phyloP scores from a whole-genome alignment of 2,113 vertebrate species.

The Scartelaos histophorus region DNA sequence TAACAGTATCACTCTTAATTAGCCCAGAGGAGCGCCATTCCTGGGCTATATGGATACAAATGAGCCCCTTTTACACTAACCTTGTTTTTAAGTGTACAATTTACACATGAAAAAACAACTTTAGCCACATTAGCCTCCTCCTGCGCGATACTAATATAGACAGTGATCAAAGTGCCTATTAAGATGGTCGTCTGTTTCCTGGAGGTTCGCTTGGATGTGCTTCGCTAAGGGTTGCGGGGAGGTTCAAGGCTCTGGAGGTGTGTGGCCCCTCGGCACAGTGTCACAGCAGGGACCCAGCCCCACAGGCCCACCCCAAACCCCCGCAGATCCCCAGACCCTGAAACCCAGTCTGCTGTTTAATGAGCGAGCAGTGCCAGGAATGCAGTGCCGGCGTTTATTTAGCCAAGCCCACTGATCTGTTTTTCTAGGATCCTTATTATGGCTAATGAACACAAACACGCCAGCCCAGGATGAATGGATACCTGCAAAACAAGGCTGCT shows the following conservation, averaged over 20 bases:
- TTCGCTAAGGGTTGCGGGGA: constrained; percentile 19
- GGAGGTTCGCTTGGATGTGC: constrained; percentile 14
- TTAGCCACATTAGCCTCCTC: constrained; percentile 50
- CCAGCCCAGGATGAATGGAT: constrained; percentile 35
- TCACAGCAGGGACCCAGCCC: constrained; percentile 23
- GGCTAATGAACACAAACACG: constrained; percentile 71
- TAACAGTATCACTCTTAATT: constrained; percentile 78
- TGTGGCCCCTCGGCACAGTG: constrained; percentile 30
- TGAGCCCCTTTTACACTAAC: constrained; percentile 51
- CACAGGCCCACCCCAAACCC: constrained; percentile 8
- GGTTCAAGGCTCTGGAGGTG: constrained; percentile 40
- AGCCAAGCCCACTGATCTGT: constrained; percentile 69
- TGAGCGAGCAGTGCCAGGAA: constrained; percentile 68
- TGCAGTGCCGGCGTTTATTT: constrained; percentile 71
- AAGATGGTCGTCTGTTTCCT: constrained; percentile 55
- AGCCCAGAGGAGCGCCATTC: constrained; percentile 74
- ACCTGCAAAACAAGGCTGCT: constrained; percentile 59
- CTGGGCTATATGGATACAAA: constrained; percentile 59
- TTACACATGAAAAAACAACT: constrained; percentile 73
- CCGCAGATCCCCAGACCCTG: constrained; percentile 21
- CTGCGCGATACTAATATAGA: constrained; percentile 70
- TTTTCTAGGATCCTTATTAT: constrained; percentile 72
- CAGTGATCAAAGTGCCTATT: constrained; percentile 72
- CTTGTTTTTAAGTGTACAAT: constrained; percentile 47
- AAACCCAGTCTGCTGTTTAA: constrained; percentile 64